Conservation (phyloP, 2,888 invertebrate genomes). For the Callyntrura sp. region DNA sequence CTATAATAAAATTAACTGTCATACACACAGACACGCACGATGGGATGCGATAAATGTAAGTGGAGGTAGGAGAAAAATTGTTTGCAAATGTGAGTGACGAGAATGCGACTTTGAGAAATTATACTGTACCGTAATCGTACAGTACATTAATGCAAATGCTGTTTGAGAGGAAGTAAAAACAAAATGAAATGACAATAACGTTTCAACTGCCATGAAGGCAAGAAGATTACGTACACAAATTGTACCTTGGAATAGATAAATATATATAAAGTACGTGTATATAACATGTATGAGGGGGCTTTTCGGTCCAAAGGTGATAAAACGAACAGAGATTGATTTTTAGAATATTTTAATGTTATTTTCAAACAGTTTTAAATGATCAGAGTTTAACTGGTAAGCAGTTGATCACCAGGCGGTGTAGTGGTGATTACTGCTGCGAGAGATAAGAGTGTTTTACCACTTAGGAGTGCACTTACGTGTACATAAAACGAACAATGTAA, state of each 20-base stretch:
- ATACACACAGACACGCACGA: conserved; percentile 46
- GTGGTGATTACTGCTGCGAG: background rate
- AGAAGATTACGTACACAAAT: background rate
- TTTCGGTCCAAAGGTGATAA: background rate
- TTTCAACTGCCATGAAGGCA: background rate
- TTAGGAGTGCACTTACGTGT: too few species aligned
- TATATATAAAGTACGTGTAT: background rate
- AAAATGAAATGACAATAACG: background rate
- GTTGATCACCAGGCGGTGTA: background rate
- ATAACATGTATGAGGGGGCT: background rate
- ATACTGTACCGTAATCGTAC: background rate
- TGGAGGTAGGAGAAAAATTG: background rate
- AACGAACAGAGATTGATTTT: conserved; percentile 5
- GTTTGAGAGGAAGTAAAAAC: conserved; percentile 17
- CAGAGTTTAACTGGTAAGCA: background rate
- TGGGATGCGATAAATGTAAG: background rate
- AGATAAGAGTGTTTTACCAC: too few species aligned
- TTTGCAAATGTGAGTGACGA: conserved; percentile 1
- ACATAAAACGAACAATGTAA: too few species aligned
- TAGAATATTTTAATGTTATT: conserved; percentile 9
- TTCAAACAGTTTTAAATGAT: background rate
- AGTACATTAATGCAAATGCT: background rate
- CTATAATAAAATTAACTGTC: conserved; percentile 32
- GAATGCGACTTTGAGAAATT: conserved; percentile 12
- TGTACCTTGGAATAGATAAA: background rate